Base-by-base conservation (phyloP, 2,113 vertebrate species). In the Pica pica region DNA sequence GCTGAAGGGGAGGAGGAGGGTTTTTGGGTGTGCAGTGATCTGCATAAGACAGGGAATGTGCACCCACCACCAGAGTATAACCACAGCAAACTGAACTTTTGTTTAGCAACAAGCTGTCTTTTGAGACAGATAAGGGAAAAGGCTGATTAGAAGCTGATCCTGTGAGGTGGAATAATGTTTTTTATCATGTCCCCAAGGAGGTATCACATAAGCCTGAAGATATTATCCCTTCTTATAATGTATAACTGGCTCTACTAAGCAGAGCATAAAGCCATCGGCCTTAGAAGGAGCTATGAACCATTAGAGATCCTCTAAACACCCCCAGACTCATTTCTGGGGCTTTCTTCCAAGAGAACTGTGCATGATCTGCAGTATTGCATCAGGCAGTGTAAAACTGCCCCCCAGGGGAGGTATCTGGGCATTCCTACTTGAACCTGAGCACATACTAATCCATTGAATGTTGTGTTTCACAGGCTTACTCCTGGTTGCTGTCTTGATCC, bases 1-100 rank as follows among this genome's bases (percentile, higher is more conserved):
- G 3, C 13, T 0, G 0, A 42, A 49, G 8, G 6, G 24, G 10
- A 41, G 13, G 23, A 74, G 19, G 3, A 35, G 5, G 3, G 13
- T 2, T 41, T 85, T 85, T 10, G n/a, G 3, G 8, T 30, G 24
- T 24, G 19, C 19, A 10, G 24, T 41, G 30, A 41, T 41, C 35
- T 30, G 20, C 30, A 28, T 20, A 57, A 35, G 33, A 35, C 9
- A 42, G 16, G 22, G 37, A 7, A 13, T 42, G 7, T 26, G 17
- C 18, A 37, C 21, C 5, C 31, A 68, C 7, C 37, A 22, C 26
- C 14, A 17, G 31, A 42, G 27, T 24, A 15, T 50, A 57, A 31
- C 26, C 35, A 35, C 14, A 19, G 30, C 5, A 42, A 67, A 15
- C 13, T 3, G 11, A 44, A 13, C 11, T 67, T 49, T 42, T 41